Conservation (phyloP, 2,113 vertebrate genomes). For the Abramis brama region DNA sequence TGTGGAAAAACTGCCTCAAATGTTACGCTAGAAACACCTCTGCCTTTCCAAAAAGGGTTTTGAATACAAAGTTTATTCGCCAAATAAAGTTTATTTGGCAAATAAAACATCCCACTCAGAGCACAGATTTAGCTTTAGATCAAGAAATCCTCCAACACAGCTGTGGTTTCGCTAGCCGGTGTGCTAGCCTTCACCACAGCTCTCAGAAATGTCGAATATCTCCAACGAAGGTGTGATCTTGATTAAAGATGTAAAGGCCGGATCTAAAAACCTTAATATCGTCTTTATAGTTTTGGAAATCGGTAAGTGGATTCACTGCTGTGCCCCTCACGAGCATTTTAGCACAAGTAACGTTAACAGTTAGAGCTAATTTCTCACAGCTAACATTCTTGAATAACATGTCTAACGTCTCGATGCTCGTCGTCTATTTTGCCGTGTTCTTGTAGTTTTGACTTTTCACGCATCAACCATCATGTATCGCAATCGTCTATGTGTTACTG, state of each 20-base stretch:
- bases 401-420: neutral
- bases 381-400: neutral
- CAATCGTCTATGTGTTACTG: neutral
- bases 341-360: conserved; percentile 2
- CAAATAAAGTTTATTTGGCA: conserved; percentile 17
- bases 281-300: conserved; percentile 99
- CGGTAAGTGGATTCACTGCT: conserved; percentile 83
- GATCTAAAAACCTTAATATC: conserved; percentile 97
- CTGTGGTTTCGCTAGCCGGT: conserved; percentile 35
- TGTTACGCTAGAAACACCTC: neutral
- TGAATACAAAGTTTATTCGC: conserved; percentile 19
- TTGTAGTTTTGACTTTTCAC: neutral
- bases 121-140: conserved; percentile 23
- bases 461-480: neutral
- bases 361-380: neutral
- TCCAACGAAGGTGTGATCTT: conserved; percentile 83
- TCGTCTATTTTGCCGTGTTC: neutral
- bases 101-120: neutral
- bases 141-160: conserved; percentile 17
- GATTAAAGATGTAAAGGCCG: conserved; percentile 96
- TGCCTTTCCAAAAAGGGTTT: neutral
- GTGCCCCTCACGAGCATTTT: conserved; percentile 36
- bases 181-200: conserved; percentile 16
- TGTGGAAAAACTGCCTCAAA: conserved; percentile 17
- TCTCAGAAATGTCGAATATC: conserved; percentile 75